Base-by-base conservation (phyloP, 2,888 invertebrate species). In the Blomia tropicalis region DNA sequence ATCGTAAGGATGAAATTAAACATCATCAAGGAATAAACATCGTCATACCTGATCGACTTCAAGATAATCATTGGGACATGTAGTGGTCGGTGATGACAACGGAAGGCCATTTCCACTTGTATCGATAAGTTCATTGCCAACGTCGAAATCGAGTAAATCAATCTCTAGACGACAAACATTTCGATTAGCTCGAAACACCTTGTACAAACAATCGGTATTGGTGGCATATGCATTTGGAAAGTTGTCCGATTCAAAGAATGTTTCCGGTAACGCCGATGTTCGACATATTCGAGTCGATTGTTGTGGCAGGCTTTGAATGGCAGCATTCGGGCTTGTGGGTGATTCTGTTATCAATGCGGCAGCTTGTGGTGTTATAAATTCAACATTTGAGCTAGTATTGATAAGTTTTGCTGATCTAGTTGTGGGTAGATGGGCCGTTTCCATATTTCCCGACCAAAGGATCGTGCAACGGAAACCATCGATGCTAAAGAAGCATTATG, bases 201-300 rank as follows among this genome's bases (percentile, higher is more conserved):
- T 56, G 58, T 68, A 69, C 7, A 65, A 63, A 43, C 69, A 69
- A 53, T 69, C 67, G 1, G 67, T 66, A 44, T 68, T 66, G 1
- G 68, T 56, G 2, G 60, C 56, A 30, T 69, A 69, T 5, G 66
- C 56, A 1, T 65, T 56, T 0, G 69, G 69, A 59, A 67, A 69
- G 59, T 67, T 69, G 29, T 64, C 66, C 25, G 64, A 65, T 44
- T 65, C 65, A 22, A 68, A 62, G 23, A 41, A 41, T 22, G 51
- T 58, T n/a, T 54, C 60, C 4, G 36, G 23, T 1, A 63, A 61
- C 4, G 64, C 25, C 19, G 64, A 66, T 11, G 65, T 62, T 23
- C 63, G 63, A 32, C 68, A 68, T 4, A 65, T 51, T 25, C 60
- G 58, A 29, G 54, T 59, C 4, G 58, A 62, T 1, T 62, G 64